Conservation (phyloP, 2,888 invertebrate genomes). For the Plusia festucae region DNA sequence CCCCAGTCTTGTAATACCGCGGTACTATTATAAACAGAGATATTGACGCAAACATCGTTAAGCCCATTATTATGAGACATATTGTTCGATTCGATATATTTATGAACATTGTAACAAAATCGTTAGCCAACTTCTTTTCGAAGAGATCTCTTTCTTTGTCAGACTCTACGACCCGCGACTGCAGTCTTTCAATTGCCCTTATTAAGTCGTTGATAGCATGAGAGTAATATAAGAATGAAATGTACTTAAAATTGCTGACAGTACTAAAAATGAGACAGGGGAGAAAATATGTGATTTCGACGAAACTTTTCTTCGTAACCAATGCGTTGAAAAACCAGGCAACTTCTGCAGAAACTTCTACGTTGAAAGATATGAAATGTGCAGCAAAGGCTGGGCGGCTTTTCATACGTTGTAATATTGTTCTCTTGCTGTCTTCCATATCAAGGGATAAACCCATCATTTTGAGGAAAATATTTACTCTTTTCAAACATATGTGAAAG, state of each 20-base stretch:
- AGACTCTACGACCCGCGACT: conserved; percentile 9
- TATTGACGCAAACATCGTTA: conserved; percentile 29
- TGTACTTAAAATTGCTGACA: conserved; percentile 24
- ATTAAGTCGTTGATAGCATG: conserved; percentile 33
- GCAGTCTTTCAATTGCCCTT: conserved; percentile 25
- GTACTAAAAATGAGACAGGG: conserved; percentile 36
- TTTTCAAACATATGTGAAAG: conserved; percentile 28
- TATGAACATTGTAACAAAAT: conserved; percentile 25
- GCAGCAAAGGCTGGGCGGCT: conserved; percentile 13
- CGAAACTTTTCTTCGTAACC: conserved; percentile 27
- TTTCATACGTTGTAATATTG: conserved; percentile 11
- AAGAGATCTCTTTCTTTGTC: conserved; percentile 18
- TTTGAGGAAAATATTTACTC: conserved; percentile 31
- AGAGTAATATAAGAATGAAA: conserved; percentile 31
- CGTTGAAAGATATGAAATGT: conserved; percentile 27
- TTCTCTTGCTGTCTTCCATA: conserved; percentile 9
- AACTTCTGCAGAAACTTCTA: conserved; percentile 17
- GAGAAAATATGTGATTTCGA: conserved; percentile 41
- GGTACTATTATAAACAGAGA: conserved; percentile 21
- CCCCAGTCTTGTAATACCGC: conserved; percentile 24
- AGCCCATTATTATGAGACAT: conserved; percentile 16
- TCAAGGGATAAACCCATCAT: conserved; percentile 30
- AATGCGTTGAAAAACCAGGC: conserved; percentile 35
- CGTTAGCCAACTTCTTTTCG: conserved; percentile 22
- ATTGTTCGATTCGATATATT: conserved; percentile 18